These are phyloP conservation scores for Drosophila kepulauana DNA, from an alignment of 1,140 invertebrate genomes.

Conservation along the genomic window DNA sequence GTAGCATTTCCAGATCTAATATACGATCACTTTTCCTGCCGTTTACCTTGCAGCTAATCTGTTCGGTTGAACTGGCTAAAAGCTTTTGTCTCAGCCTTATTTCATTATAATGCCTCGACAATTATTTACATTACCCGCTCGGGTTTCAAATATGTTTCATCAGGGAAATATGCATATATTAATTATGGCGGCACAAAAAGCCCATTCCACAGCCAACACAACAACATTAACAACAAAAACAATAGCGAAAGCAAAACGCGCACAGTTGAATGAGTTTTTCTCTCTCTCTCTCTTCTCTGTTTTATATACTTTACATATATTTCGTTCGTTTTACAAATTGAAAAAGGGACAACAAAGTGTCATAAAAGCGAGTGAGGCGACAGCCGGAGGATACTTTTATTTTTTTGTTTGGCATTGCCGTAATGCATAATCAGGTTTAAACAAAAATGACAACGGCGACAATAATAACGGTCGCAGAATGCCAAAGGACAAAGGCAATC, in stretches of 20 bases:
- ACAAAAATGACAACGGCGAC: slow-evolving; percentile 64
- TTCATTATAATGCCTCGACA: slow-evolving; percentile 44
- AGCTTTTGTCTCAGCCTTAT: slow-evolving; percentile 32
- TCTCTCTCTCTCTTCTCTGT: slow-evolving; percentile 2
- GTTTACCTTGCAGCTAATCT: not conserved
- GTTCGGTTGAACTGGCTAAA: not conserved
- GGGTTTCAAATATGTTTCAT: slow-evolving; percentile 69
- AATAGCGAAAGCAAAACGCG: slow-evolving; percentile 39
- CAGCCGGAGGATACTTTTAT: slow-evolving; percentile 56
- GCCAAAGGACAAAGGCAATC: slow-evolving; percentile 71
- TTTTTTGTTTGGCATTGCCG: slow-evolving; percentile 35
- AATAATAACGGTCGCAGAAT: slow-evolving; percentile 65
- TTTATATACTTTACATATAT: slow-evolving; percentile 28
- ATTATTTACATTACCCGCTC: slow-evolving; percentile 75
- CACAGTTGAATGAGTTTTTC: slow-evolving; percentile 75
- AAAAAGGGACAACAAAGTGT: slow-evolving; percentile 63
- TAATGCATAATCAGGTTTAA: slow-evolving; percentile 73
- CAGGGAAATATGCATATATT: slow-evolving; percentile 64
- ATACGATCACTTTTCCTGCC: too few species aligned
- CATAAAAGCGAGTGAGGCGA: slow-evolving; percentile 48
- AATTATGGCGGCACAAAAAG: slow-evolving; percentile 64
- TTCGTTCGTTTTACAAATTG: slow-evolving; percentile 62
- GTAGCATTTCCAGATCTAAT: too few species aligned
- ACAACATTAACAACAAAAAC: slow-evolving; percentile 31
- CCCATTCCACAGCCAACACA: slow-evolving; percentile 34